Conservation (phyloP, 2,113 vertebrate species). For the Syngnathus typhle region DNA sequence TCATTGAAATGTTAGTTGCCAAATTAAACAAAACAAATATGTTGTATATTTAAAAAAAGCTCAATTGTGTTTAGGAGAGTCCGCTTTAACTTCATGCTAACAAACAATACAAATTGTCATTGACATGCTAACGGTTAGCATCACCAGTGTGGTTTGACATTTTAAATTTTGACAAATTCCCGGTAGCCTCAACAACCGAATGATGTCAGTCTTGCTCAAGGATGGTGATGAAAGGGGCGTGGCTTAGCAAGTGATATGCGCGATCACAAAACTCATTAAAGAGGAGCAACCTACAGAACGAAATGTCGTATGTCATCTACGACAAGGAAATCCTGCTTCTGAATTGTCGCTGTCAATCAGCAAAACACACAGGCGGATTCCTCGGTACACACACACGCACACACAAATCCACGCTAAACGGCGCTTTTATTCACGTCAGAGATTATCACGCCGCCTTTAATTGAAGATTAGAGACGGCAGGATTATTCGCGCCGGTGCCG, state of each 20-base stretch:
- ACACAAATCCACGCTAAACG: conserved; percentile 48
- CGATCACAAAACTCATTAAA: conserved; percentile 40
- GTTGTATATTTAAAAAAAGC: too few species aligned
- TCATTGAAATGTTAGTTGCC: conserved; percentile 4
- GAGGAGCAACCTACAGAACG: conserved; percentile 55
- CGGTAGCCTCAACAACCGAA: conserved; percentile 49
- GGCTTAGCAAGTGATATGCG: background rate
- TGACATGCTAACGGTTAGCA: too few species aligned
- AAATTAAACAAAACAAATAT: too few species aligned
- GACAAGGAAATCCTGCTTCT: conserved; percentile 55
- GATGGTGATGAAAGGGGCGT: conserved; percentile 29
- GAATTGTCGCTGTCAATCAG: conserved; percentile 49
- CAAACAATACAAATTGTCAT: too few species aligned
- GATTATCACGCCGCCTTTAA: conserved; percentile 67
- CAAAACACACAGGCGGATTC: conserved; percentile 47
- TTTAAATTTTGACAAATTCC: conserved; percentile 55
- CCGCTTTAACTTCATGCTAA: too few species aligned
- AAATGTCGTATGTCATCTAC: conserved; percentile 56
- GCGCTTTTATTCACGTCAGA: conserved; percentile 60
- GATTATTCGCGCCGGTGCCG: conserved; percentile 73
- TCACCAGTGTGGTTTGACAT: too few species aligned
- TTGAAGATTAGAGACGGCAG: conserved; percentile 72
- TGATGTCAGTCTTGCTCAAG: conserved; percentile 55
- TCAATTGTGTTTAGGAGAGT: too few species aligned
- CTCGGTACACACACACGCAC: conserved; percentile 4